These are phyloP conservation scores for Drosophila peninsularis DNA, from an alignment of 2,888 invertebrate species.

Conservation along the genomic window DNA sequence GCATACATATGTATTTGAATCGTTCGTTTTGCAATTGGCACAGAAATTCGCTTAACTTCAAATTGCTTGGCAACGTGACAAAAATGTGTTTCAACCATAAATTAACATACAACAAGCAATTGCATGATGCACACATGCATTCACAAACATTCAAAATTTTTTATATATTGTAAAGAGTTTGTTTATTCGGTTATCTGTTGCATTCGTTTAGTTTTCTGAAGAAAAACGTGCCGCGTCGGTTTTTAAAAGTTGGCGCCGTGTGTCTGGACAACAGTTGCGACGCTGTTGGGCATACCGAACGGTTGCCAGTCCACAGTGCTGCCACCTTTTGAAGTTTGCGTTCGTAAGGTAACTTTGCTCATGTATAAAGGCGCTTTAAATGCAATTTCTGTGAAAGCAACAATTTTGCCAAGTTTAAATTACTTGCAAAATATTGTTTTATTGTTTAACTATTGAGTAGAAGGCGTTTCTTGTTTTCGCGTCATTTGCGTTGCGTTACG, in stretches of 20 bases:
- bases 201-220: not conserved
- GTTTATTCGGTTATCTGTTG: not conserved
- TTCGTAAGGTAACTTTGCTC: not conserved
- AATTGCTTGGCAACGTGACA: conserved; percentile 67
- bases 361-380: not conserved
- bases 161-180: not conserved
- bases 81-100: conserved; percentile 36
- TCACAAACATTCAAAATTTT: not conserved
- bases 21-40: conserved; percentile 31
- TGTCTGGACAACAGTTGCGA: not conserved
- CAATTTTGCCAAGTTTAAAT: not conserved
- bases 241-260: conserved; percentile 27
- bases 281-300: conserved; percentile 32
- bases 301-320: conserved; percentile 22
- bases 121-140: not conserved
- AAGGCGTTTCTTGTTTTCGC: not conserved
- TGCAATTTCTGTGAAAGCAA: too few species aligned
- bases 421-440: not conserved
- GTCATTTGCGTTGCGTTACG: conserved; percentile 6
- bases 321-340: conserved; percentile 36
- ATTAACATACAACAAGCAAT: conserved; percentile 11
- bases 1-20: conserved; percentile 16
- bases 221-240: too few species aligned
- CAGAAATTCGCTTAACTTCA: conserved; percentile 28
- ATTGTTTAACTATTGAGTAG: not conserved